Evolutionary conservation across 2,113 vertebrate species (phyloP), one percentile per base, ranked within the genome.

Genomic region (Xiphophorus couchianus): DNA sequence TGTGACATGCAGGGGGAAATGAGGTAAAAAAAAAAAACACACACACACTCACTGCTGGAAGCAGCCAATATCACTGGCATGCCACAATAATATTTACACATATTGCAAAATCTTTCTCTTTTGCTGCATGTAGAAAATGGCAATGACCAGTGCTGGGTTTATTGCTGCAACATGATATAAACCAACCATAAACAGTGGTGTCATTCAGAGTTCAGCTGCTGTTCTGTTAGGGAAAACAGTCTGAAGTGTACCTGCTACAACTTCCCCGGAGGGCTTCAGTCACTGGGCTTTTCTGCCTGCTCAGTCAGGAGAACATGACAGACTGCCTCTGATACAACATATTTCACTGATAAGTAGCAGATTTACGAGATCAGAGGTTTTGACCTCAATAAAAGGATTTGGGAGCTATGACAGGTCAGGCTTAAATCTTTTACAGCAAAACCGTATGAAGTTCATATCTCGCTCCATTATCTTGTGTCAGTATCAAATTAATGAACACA

Each of bases 151-250:
- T 44, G 14, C 64, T 69, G 67, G 75, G 78, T 87, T 90, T 89
- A 84, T 74, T 39, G 78, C 62, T 71, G 48, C 31, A 83, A 69
- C 65, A 67, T 81, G 76, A 83, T 69, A 77, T 69, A 88, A 80
- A 82, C 33, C 76, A 68, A 77, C 67, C 73, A 84, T 81, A 82
- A 83, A 84, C 30, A 51, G 69, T 44, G 7, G 81, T 84, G 90
- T 90, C 90, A 83, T 62, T 84, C 66, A 78, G 78, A 83, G 88
- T 86, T 90, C 86, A 90, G 76, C 76, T 63, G 68, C 77, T 74
- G 48, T 27, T 88, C 79, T 84, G 84, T 72, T 66, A 64, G 79
- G 62, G 65, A 79, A 80, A 86, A 83, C 30, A 73, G 33, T 83
- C 67, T 84, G 69, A 82, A 71, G 70, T 73, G 33, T 77, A 85